Percentiles rank a stretch among this genome's conserved stretches.
phyloP scores from a whole-genome alignment of 2,797 vertebrate genomes.

The Melanotaenia pygmaea region DNA sequence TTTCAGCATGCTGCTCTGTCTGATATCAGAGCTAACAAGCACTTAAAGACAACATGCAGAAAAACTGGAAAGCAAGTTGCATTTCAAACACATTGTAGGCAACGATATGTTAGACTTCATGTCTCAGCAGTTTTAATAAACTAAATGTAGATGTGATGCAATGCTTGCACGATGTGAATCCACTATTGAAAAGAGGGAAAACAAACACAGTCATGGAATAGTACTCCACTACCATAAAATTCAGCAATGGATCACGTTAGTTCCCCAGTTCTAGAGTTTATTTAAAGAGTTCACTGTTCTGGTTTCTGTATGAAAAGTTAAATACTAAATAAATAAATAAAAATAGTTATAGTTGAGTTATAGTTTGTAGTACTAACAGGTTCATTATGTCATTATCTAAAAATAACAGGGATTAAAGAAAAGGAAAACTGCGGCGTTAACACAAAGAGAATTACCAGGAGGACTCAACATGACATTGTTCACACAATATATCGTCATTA shows the following conservation, averaged over 20 bases:
- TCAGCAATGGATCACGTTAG: background rate
- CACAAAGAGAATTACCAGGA: background rate
- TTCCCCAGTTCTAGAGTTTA: background rate
- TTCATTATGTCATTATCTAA: no score
- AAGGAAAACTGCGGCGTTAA: background rate
- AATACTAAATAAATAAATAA: no score
- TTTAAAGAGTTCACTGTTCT: background rate
- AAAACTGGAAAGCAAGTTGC: background rate
- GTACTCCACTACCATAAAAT: background rate
- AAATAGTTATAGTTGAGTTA: no score
- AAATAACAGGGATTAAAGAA: background rate
- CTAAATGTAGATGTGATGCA: background rate
- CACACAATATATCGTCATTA: background rate
- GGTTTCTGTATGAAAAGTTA: background rate
- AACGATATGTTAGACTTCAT: background rate
- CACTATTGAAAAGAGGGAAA: background rate
- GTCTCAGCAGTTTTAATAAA: background rate
- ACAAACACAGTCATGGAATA: background rate
- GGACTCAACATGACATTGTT: slow-evolving; percentile 29
- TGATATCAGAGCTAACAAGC: background rate
- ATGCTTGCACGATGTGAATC: background rate
- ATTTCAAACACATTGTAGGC: background rate
- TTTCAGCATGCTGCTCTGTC: background rate
- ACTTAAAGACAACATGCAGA: background rate
- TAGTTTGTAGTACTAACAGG: no score